These are phyloP conservation scores for Cebidichthys violaceus DNA, from an alignment of 2,113 vertebrate genomes.

Conservation along the genomic window DNA sequence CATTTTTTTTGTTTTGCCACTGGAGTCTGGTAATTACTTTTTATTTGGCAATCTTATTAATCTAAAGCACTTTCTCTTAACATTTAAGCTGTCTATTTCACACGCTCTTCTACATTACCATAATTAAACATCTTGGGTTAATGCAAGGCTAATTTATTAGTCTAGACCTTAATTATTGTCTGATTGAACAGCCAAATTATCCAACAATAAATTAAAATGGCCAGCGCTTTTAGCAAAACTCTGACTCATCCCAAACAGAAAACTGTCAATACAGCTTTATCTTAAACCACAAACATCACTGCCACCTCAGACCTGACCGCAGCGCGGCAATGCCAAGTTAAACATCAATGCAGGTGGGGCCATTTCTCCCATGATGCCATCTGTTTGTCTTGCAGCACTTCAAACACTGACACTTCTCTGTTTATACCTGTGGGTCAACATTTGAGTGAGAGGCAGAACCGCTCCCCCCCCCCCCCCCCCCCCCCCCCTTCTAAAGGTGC, in stretches of 20 bases:
- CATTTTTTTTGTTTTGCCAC: background rate
- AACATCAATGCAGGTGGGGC: conserved; percentile 56
- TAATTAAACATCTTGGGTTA: conserved; percentile 23
- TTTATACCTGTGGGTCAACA: conserved; percentile 75
- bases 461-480: conserved; percentile 29
- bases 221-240: background rate
- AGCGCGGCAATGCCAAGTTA: conserved; percentile 49
- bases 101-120: background rate
- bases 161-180: conserved; percentile 32
- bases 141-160: conserved; percentile 28
- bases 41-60: conserved; percentile 1
- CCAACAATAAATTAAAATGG: conserved; percentile 23
- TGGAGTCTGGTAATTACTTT: background rate
- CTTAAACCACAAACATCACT: conserved; percentile 26
- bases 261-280: conserved; percentile 32
- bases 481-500: conserved; percentile 30
- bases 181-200: conserved; percentile 21
- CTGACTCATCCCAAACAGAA: conserved; percentile 24
- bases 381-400: conserved; percentile 68
- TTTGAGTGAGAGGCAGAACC: conserved; percentile 52
- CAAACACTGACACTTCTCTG: conserved; percentile 69
- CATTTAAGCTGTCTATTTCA: background rate
- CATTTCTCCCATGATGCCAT: conserved; percentile 65
- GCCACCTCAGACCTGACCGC: conserved; percentile 31
- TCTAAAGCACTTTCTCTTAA: background rate